Base-by-base conservation (phyloP, 2,888 invertebrate species). In the Unio pictorum region DNA sequence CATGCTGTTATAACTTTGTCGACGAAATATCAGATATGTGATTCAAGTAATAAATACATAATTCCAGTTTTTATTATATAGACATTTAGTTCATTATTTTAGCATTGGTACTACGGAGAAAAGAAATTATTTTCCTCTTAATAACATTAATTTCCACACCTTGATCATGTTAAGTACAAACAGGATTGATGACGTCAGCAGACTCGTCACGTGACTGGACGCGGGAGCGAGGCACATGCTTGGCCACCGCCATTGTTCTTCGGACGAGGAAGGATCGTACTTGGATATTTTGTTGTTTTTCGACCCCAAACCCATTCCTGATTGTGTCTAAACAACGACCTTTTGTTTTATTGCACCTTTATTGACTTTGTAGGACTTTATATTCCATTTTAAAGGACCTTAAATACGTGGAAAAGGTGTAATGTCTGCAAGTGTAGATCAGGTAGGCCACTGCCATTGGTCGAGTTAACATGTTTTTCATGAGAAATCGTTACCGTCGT, bases 381-480 rank as follows among this genome's bases (percentile, higher is more conserved):
- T 68, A 79, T 72, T 71, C 71, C 66, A 62, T 60, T 63, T 71
- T 72, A 59, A 71, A 68, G 70, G 67, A 79, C 69, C 65, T 66
- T 69, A 71, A 64, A 67, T 69, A 65, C 61, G 61, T 66, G 65
- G 73, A 73, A 78, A 79, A 69, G 68, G 81, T 87, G 88, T 86
- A 83, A 88, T 88, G 88, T 88, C 88, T 81, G 85, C 86, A 78
- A 87, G 86, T 84, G 84, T 88, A 71, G 87, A 88, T 83, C 88
- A 88, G 88, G 87, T 87, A 84, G 66, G 75, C 73, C 28, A 77
- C 73, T 70, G 73, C 71, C 71, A 71, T 74, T 69, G 72, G 73
- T 72, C 73, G 73, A 45, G 45, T 45, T 45, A 45, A 45, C 45
- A 15, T 45, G 45, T 45, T 45, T 45, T 45, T 45, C 45, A 45